These are phyloP conservation scores for Idaea aversata DNA, from an alignment of 2,888 invertebrate species.

Conservation along the genomic window DNA sequence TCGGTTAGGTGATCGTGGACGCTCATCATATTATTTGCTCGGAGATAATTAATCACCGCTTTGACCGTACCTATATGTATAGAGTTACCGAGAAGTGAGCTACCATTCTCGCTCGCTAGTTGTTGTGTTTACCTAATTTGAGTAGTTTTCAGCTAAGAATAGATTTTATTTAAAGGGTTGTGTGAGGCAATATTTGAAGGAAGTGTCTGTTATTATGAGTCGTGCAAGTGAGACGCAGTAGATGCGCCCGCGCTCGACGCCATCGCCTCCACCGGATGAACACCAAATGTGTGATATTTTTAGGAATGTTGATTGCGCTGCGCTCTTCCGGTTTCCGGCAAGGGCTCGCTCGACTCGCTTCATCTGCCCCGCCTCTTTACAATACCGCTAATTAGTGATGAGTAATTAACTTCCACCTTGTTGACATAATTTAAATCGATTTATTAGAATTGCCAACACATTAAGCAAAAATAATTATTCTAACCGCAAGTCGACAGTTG, in stretches of 20 bases:
- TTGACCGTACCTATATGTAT: background rate
- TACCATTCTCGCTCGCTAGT: constrained; percentile 3
- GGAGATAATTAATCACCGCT: constrained; percentile 2
- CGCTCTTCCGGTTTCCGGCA: constrained; percentile 77
- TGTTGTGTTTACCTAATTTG: constrained; percentile 3
- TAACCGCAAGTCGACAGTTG: background rate
- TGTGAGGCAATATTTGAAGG: constrained; percentile 4
- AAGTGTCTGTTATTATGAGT: constrained; percentile 4
- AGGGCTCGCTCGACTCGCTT: constrained; percentile 44
- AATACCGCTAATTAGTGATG: constrained; percentile 70
- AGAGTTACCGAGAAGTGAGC: background rate
- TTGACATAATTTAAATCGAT: constrained; percentile 49
- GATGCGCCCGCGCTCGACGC: constrained; percentile 27
- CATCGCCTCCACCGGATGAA: constrained; percentile 61
- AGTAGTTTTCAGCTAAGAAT: constrained; percentile 5
- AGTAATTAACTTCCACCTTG: constrained; percentile 64
- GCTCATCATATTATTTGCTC: constrained; percentile 2
- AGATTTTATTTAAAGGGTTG: constrained; percentile 3
- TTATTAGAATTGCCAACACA: constrained; percentile 27
- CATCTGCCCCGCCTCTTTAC: constrained; percentile 63
- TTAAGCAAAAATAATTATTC: background rate
- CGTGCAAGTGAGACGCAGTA: constrained; percentile 23
- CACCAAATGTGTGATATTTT: constrained; percentile 80
- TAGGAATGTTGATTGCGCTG: constrained; percentile 73
- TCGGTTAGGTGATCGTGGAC: constrained; percentile 18